phyloP scores from a whole-genome alignment of 2,888 invertebrate genomes.

The Epinotia ramella region DNA sequence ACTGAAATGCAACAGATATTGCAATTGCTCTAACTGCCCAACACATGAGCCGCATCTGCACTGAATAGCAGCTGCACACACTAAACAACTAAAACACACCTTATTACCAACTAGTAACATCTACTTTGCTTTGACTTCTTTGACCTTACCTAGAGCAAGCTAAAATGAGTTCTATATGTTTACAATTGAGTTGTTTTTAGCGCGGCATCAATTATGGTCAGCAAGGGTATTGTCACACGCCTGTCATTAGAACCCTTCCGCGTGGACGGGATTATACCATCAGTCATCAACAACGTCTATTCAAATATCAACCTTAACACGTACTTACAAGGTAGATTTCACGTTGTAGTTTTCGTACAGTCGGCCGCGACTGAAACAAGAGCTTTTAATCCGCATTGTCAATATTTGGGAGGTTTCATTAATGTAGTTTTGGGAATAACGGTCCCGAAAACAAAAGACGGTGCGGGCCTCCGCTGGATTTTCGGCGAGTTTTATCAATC shows the following conservation, averaged over 20 bases:
- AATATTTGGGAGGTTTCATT: constrained; percentile 39
- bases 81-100: background rate
- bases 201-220: constrained; percentile 50
- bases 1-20: constrained; percentile 19
- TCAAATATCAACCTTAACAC: constrained; percentile 29
- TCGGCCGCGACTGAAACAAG: constrained; percentile 39
- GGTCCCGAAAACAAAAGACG: constrained; percentile 31
- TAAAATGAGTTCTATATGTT: background rate
- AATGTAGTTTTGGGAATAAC: constrained; percentile 40
- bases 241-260: constrained; percentile 55
- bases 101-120: background rate
- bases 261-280: constrained; percentile 51
- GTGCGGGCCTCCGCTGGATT: constrained; percentile 15
- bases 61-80: constrained; percentile 29
- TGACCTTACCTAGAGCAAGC: background rate
- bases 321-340: constrained; percentile 22
- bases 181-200: background rate
- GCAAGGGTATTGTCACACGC: constrained; percentile 53
- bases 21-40: constrained; percentile 33
- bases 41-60: constrained; percentile 35
- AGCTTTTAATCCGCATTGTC: constrained; percentile 35
- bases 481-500: background rate
- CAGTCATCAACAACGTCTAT: background rate
- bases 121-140: background rate
- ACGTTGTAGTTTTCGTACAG: constrained; percentile 2